A percentile compares a stretch with the other conserved stretches of the same genome.
These are phyloP conservation scores for Eupsilia transversa DNA, from an alignment of 2,888 invertebrate genomes.

Conservation along the genomic window DNA sequence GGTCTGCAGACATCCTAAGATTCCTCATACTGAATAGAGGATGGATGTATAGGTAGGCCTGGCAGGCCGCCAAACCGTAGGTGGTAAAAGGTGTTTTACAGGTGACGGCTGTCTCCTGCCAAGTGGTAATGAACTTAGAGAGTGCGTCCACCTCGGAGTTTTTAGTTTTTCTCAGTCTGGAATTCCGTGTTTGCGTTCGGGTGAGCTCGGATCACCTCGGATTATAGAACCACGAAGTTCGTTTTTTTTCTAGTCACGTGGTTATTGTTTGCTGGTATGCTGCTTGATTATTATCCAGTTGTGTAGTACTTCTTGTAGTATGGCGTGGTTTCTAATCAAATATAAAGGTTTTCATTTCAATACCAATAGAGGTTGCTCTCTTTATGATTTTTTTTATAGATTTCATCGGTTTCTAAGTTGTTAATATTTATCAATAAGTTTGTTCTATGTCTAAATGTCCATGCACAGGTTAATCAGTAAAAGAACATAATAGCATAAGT, in stretches of 20 bases:
- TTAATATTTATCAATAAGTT: too few species aligned
- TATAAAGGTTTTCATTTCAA: not conserved
- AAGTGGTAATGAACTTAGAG: constrained; percentile 88
- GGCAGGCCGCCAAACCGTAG: constrained; percentile 77
- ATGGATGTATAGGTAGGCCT: constrained; percentile 72
- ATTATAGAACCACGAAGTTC: not conserved
- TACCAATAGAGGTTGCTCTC: not conserved
- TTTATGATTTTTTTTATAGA: not conserved
- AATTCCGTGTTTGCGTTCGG: constrained; percentile 28
- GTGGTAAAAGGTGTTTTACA: constrained; percentile 76
- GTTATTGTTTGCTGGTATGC: not conserved
- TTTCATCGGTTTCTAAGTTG: not conserved
- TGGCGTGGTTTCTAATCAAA: not conserved
- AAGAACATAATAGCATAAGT: too few species aligned
- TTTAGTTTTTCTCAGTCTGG: constrained; percentile 49
- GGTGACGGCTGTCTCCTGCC: constrained; percentile 79
- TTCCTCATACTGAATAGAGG: constrained; percentile 67
- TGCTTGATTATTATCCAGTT: not conserved
- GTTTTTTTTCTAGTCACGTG: not conserved
- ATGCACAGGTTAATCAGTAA: too few species aligned
- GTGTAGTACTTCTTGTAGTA: not conserved
- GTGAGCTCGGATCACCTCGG: not conserved
- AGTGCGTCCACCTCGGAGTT: constrained; percentile 72
- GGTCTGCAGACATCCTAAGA: constrained; percentile 42
- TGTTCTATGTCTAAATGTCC: too few species aligned